Conservation (phyloP, 2,797 vertebrate genomes). For the Ctenopoma multispine region DNA sequence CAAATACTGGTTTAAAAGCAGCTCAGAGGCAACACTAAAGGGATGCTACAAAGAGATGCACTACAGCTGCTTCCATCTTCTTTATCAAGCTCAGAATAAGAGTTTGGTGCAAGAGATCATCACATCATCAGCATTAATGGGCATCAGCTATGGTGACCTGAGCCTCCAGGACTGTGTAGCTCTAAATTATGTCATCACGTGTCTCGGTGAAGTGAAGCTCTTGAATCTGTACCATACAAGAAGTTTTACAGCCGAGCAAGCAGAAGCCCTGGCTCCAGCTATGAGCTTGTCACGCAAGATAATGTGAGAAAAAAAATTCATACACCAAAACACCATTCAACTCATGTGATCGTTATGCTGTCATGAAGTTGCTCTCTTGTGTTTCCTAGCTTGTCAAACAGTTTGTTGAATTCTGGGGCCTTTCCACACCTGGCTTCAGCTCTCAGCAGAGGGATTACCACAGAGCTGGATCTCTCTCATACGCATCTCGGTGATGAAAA, state of each 20-base stretch:
- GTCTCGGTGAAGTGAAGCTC: constrained; percentile 63
- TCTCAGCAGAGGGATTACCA: constrained; percentile 61
- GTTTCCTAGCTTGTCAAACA: constrained; percentile 61
- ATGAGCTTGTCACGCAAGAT: constrained; percentile 70
- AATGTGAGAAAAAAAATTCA: constrained; percentile 61
- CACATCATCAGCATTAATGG: constrained; percentile 14
- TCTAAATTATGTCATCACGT: constrained; percentile 68
- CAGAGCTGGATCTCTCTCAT: constrained; percentile 63
- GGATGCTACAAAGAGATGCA: constrained; percentile 31
- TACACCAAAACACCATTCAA: neutral
- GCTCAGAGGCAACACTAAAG: constrained; percentile 41
- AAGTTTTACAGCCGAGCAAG: constrained; percentile 59
- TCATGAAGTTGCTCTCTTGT: neutral
- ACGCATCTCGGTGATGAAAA: constrained; percentile 55
- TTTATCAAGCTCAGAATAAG: constrained; percentile 79
- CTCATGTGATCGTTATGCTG: neutral
- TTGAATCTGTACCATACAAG: constrained; percentile 63
- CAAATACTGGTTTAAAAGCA: constrained; percentile 70
- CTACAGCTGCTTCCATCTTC: constrained; percentile 68
- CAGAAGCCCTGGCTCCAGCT: constrained; percentile 59
- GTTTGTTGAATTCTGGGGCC: constrained; percentile 51
- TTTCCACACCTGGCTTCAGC: constrained; percentile 70
- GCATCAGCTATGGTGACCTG: constrained; percentile 56
- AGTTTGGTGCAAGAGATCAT: constrained; percentile 71
- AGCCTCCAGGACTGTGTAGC: constrained; percentile 66